Evolutionary conservation across 2,797 vertebrate genomes (phyloP), one percentile per base, ranked within the genome.

Genomic region (Siniperca undulata): DNA sequence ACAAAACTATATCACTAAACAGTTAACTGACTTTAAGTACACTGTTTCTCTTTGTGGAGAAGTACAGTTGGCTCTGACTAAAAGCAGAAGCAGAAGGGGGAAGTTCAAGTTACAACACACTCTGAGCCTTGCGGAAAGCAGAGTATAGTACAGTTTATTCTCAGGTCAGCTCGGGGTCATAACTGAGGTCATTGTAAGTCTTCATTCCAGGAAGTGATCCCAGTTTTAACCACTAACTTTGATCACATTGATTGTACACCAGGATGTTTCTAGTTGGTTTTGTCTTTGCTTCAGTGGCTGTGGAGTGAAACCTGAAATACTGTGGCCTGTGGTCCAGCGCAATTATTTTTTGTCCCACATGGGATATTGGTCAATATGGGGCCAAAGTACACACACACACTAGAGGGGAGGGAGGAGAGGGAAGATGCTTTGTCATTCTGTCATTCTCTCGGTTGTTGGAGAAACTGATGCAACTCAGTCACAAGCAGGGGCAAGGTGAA

Each of bases 401-500:
- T 9, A n/a, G 0, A 27, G n/a, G 5, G 40, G 30, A 22, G 38
- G 30, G 55, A 14, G 13, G n/a, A 34, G 9, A 48, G 8, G 42
- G 38, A 71, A 60, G 40, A 61, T 59, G 66, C 50, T 78, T 78
- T 56, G 70, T 82, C 86, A 83, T 77, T 48, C 66, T 61, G 70
- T 82, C 86, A 83, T 77, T 48, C 66, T 61, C 69, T 78, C 38
- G 4, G 48, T 20, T 73, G 14, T 60, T 55, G 6, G 34, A 16
- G 67, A 68, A 78, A 66, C 77, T 88, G 84, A 87, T 82, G 89
- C 19, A 87, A 89, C 65, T 62, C 50, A 7, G 68, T 82, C 70
- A 80, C 77, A 80, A 77, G 56, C 1, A 0, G 60, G 68, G 50
- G 78, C n/a, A 44, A 78, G n/a, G 59, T 16, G 36, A 59, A 70